Evolutionary conservation across 2,888 invertebrate species (phyloP).

Genomic region (Tolmerus cingulatus): DNA sequence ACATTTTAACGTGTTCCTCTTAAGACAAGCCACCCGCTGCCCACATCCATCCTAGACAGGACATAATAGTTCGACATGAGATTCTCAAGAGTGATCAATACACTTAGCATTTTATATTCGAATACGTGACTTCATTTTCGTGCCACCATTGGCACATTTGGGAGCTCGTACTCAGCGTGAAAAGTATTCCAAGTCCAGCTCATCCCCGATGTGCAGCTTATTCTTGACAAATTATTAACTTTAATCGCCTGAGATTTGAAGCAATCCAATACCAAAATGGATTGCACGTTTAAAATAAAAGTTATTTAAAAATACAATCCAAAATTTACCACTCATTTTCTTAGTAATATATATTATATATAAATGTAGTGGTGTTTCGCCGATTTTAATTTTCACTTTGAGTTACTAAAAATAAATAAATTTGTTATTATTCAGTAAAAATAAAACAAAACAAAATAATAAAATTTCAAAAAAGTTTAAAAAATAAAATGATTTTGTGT

Average conservation of each 20-base stretch:
- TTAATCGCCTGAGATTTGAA: neutral
- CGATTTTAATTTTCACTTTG: too few relatives aligned
- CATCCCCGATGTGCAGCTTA: neutral
- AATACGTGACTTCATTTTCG: neutral
- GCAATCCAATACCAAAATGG: neutral
- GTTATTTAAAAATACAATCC: too few relatives aligned
- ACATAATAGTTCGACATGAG: neutral
- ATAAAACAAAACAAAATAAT: too few relatives aligned
- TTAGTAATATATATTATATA: too few relatives aligned
- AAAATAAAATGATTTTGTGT: too few relatives aligned
- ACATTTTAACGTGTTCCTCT: neutral
- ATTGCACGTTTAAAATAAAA: neutral
- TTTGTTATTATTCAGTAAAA: too few relatives aligned
- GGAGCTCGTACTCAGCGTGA: neutral
- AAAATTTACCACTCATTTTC: too few relatives aligned
- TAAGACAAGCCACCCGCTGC: neutral
- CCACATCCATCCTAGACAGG: neutral
- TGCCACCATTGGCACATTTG: neutral
- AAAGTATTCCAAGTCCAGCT: neutral
- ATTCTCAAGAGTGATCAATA: neutral
- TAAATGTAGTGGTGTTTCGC: too few relatives aligned
- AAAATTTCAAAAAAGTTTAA: too few relatives aligned
- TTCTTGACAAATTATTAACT: neutral
- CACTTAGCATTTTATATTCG: neutral
- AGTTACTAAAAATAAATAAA: too few relatives aligned